Base-by-base conservation (phyloP, 2,797 vertebrate genomes). In the Clarias platycephalus region DNA sequence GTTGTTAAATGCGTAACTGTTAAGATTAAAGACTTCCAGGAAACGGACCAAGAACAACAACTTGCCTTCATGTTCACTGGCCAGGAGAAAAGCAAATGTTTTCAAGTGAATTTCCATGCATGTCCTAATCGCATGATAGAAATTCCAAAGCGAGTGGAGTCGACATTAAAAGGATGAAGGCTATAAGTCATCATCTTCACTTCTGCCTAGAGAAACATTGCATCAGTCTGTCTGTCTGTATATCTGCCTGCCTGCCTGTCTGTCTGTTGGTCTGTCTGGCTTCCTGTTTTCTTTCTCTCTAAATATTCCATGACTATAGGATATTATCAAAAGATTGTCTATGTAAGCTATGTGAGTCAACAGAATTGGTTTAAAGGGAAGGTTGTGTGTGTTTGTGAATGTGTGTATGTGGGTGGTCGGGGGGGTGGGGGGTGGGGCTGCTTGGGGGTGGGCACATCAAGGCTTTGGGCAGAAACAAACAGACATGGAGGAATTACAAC, bases 11-110 rank as follows among this genome's bases (percentile, higher is more conserved):
- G 90, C 86, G 60, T 62, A 64, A 85, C 86, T 87, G 76, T 93
- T 92, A 93, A 94, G 92, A 92, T 93, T 91, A 91, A 94, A 94
- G 92, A 93, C 91, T 93, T 92, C 91, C 92, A 93, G 90, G 89
- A 89, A 92, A 89, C 86, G 89, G 88, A 92, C 90, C 90, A 88
- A 92, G 90, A 92, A 89, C 88, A 92, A 91, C 90, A 91, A 86
- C 74, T 92, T 89, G 87, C 82, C 89, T 92, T 91, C 92, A 89
- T 92, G 93, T 92, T 92, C 90, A 91, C 89, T 91, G 90, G 91
- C 88, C 91, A 81, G 86, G 89, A 90, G 63, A 55, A 82, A 62
- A 37, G 58, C 63, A 74, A 63, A 64, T 79, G 67, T 53, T 82
- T 82, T 85, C 68, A 85, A 76, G 37, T 75, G 60, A 84, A 76